phyloP scores from a whole-genome alignment of 1,140 invertebrate genomes.

The Asobara japonica region DNA sequence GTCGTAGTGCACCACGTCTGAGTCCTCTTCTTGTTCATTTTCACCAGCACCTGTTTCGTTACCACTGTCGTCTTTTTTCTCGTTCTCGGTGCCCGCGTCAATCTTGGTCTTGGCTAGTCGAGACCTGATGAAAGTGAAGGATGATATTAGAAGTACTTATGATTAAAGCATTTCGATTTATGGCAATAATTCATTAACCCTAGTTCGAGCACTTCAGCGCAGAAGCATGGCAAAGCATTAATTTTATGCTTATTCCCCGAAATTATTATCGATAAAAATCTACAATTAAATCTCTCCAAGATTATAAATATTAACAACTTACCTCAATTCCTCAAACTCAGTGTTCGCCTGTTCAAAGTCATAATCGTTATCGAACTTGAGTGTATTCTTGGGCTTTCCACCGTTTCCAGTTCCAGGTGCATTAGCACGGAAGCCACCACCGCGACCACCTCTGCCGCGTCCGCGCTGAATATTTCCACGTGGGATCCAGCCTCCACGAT shows the following conservation, averaged over 20 bases:
- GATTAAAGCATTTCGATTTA: too few species aligned
- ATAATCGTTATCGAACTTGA: conserved; percentile 96
- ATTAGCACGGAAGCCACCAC: conserved; percentile 55
- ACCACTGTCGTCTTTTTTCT: conserved; percentile 86
- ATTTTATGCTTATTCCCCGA: conserved; percentile 42
- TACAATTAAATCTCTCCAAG: conserved; percentile 4
- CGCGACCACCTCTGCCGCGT: conserved; percentile 53
- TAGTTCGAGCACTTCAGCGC: too few species aligned
- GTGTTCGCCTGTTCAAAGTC: conserved; percentile 98
- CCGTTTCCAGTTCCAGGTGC: conserved; percentile 52
- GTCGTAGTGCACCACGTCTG: conserved; percentile 85
- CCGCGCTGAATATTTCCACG: conserved; percentile 57
- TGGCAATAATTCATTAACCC: too few species aligned
- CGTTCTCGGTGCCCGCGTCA: conserved; percentile 72
- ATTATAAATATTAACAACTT: conserved; percentile 30
- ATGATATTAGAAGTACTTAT: conserved; percentile 13
- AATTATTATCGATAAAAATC: not conserved
- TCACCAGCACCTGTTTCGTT: conserved; percentile 86
- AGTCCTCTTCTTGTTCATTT: conserved; percentile 79
- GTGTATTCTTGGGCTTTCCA: conserved; percentile 72
- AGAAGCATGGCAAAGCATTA: too few species aligned
- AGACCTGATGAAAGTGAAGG: conserved; percentile 55
- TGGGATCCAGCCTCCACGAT: conserved; percentile 64
- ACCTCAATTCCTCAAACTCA: conserved; percentile 92
- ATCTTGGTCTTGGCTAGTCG: conserved; percentile 88